Conservation (phyloP, 2,113 vertebrate genomes). For the Actenoides lindsayi region DNA sequence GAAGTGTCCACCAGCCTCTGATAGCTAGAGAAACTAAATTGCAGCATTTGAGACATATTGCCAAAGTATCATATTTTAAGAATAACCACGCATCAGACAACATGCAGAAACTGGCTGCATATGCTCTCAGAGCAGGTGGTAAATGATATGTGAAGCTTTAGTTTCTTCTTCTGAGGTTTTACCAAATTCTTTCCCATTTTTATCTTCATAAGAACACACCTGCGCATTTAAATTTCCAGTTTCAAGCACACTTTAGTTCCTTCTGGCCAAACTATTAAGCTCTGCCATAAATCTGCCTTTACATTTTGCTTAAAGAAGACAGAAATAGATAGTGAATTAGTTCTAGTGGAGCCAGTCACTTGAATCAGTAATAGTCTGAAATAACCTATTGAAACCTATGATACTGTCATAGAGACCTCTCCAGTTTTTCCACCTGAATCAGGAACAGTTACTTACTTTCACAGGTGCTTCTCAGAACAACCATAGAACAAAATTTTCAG, state of each 20-base stretch:
- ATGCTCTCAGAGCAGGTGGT: background rate
- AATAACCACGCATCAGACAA: background rate
- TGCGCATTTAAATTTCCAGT: background rate
- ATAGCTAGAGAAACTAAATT: background rate
- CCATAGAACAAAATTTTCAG: background rate
- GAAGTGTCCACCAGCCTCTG: background rate
- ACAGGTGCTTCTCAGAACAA: background rate
- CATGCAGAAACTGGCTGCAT: background rate
- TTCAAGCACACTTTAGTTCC: background rate
- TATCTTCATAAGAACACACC: background rate
- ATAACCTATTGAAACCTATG: background rate
- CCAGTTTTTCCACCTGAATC: background rate
- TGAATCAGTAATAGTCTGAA: background rate
- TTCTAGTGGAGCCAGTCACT: background rate
- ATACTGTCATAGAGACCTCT: background rate
- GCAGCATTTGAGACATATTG: background rate
- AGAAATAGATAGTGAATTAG: background rate
- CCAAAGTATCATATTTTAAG: background rate
- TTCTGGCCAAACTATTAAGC: background rate
- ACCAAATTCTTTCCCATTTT: background rate
- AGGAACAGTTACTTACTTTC: background rate
- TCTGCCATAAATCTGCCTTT: background rate
- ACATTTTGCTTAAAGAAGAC: background rate
- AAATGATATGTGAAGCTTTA: background rate
- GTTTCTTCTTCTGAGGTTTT: background rate